Conservation (phyloP, 2,113 vertebrate species). For the Xiphorhynchus elegans region DNA sequence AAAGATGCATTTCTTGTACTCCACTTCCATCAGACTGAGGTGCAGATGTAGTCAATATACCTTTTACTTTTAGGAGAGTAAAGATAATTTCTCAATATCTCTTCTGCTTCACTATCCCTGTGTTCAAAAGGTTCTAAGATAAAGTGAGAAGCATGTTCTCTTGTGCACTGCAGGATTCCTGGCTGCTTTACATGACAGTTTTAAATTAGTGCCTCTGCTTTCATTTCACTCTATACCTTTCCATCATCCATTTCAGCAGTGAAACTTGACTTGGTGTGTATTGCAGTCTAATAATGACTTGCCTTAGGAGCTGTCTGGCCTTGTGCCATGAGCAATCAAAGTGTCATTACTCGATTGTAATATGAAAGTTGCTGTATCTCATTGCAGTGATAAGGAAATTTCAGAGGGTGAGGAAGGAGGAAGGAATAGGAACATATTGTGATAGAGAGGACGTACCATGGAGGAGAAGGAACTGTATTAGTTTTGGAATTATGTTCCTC, state of each 20-base stretch:
- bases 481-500: not conserved
- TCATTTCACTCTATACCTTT: slow-evolving; percentile 1
- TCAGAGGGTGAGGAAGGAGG: not conserved
- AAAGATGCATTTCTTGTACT: not conserved
- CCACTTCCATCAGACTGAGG: not conserved
- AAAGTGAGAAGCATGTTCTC: not conserved
- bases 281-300: not conserved
- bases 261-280: not conserved
- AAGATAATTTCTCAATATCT: not conserved
- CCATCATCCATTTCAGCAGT: not conserved
- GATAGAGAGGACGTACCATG: not conserved
- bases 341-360: not conserved
- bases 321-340: not conserved
- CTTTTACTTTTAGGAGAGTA: not conserved
- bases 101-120: not conserved
- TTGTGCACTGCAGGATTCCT: not conserved
- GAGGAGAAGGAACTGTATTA: not conserved
- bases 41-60: not conserved
- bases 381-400: not conserved
- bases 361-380: not conserved
- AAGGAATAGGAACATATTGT: not conserved
- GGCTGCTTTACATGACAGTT: not conserved
- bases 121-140: not conserved
- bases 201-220: not conserved
- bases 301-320: slow-evolving; percentile 33